Conservation (phyloP, 2,113 vertebrate species). For the Erinaceus europaeus region DNA sequence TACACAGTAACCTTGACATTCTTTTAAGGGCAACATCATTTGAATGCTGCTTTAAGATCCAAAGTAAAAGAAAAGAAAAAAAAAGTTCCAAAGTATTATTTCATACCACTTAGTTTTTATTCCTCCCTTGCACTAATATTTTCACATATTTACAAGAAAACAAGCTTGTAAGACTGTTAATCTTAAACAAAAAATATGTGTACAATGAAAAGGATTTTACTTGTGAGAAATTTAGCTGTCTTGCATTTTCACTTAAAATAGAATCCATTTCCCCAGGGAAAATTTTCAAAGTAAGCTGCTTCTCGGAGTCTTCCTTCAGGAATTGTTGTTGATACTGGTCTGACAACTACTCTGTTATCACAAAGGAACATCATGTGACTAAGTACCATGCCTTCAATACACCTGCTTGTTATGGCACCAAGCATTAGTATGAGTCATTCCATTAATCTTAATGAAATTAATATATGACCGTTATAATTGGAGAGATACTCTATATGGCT, state of each 20-base stretch:
- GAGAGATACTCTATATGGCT: background rate
- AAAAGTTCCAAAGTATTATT: no score
- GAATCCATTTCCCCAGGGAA: background rate
- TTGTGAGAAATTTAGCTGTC: constrained; percentile 1
- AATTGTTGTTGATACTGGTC: background rate
- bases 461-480: background rate
- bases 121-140: background rate
- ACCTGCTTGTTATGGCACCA: background rate
- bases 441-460: background rate
- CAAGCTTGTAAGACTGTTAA: background rate
- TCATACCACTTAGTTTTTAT: no score
- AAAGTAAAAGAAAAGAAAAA: no score
- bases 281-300: constrained; percentile 36
- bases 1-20: background rate
- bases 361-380: background rate
- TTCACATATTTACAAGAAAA: constrained; percentile 26
- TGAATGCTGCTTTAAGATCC: no score
- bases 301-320: constrained; percentile 10
- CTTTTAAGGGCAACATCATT: no score
- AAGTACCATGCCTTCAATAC: background rate
- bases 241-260: constrained; percentile 38
- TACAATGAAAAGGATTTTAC: constrained; percentile 23
- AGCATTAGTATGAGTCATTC: background rate
- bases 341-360: background rate
- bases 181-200: background rate